Evolutionary conservation across 1,140 invertebrate genomes (phyloP), one percentile per base, ranked within the genome.

Genomic region (Leptestheria dahalacensis): DNA sequence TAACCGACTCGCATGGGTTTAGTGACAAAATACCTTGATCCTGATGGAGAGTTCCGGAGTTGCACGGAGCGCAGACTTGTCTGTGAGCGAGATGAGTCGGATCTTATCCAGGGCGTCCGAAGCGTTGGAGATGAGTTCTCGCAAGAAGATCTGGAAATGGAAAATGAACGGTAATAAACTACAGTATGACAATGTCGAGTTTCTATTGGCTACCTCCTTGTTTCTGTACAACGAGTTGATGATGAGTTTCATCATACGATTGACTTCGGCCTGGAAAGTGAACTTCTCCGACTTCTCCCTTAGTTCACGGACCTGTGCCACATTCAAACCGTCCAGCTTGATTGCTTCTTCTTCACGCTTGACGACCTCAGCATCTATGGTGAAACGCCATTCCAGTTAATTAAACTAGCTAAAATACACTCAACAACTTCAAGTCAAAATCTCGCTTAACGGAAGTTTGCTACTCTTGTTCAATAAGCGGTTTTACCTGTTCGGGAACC

Each of bases 201-300:
- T n/a, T n/a, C 23, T 57, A 60, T 41, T 1, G 23, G 28, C 62
- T 70, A 85, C 84, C 77, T 99, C 95, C 74, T 99, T 98, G 72
- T 98, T 98, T 64, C 91, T 82, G 72, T 98, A 98, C 0, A 98
- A 76, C 0, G 94, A 98, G 75, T 98, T 98, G 68, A 98, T 98
- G 70, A 98, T 98, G 20, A 98, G 79, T 75, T 98, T 98, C 95
- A 98, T 98, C 92, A 98, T 97, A 28, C 95, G 86, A 76, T 96
- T 95, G 10, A 97, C 93, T 75, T 97, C 92, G 1, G 92, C 91
- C 73, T 95, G 91, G 77, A 97, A 99, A 23, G 81, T 81, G 72
- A 86, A 91, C 71, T 94, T 97, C 68, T 97, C 90, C 0, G 93
- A 82, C 70, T 86, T 87, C 21, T 94, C 91, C 51, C 87, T 74